A percentile compares a stretch with the other conserved stretches of the same genome.
phyloP scores from a whole-genome alignment of 2,888 invertebrate genomes.

The Lasioglossum figueresi region DNA sequence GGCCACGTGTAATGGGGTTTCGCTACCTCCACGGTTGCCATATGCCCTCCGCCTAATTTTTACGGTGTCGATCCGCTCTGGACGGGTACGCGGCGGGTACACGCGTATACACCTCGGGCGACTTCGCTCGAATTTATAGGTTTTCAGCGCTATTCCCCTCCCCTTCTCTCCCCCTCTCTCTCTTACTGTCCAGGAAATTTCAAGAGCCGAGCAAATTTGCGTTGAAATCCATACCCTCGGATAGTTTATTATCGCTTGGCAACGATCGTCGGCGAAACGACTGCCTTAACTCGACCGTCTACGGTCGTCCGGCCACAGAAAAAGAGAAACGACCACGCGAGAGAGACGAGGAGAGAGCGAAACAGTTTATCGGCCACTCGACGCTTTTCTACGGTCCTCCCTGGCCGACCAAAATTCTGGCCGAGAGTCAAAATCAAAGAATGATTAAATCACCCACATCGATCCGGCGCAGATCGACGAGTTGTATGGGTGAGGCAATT shows the following conservation, averaged over 20 bases:
- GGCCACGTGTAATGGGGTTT: constrained; percentile 72
- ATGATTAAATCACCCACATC: neutral
- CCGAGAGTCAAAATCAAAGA: neutral
- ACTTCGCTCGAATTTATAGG: constrained; percentile 67
- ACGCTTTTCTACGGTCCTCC: constrained; percentile 24
- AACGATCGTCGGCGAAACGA: constrained; percentile 52
- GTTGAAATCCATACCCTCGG: constrained; percentile 58
- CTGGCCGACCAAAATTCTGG: neutral
- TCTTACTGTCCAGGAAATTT: constrained; percentile 37
- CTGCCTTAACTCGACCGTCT: constrained; percentile 46
- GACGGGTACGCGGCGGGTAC: constrained; percentile 23
- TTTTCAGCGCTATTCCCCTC: constrained; percentile 63
- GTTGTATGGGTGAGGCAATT: no score
- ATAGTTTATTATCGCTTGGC: constrained; percentile 58
- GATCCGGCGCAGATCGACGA: no score
- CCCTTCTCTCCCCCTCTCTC: constrained; percentile 4
- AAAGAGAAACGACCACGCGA: neutral
- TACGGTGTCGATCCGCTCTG: constrained; percentile 71
- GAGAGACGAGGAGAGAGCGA: neutral
- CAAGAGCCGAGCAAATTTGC: constrained; percentile 55
- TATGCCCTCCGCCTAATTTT: constrained; percentile 76
- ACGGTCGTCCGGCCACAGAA: constrained; percentile 10
- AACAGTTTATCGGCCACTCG: constrained; percentile 40
- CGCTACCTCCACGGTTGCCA: constrained; percentile 74
- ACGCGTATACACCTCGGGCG: constrained; percentile 64